Conservation (phyloP, 2,113 vertebrate species). For the Cebidichthys violaceus region DNA sequence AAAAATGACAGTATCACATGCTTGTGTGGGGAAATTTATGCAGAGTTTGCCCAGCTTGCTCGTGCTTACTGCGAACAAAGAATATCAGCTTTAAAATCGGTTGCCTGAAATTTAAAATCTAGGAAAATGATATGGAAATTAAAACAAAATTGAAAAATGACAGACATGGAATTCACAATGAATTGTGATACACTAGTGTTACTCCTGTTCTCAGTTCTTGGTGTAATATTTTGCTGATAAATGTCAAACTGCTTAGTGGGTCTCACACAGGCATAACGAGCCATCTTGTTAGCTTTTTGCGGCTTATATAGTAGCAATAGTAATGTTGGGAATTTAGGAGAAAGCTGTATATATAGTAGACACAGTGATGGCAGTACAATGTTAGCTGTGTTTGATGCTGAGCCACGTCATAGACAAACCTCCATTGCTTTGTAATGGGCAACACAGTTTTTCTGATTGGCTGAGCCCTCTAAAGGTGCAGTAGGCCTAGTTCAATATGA, state of each 20-base stretch:
- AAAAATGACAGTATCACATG: slow-evolving; percentile 44
- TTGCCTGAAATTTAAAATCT: slow-evolving; percentile 11
- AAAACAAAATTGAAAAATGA: background rate
- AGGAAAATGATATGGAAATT: background rate
- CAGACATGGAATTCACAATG: background rate
- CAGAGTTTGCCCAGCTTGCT: background rate
- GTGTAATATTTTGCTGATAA: background rate
- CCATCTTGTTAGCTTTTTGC: background rate
- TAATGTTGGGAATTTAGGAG: background rate
- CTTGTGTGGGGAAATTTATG: slow-evolving; percentile 32
- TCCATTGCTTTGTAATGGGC: background rate
- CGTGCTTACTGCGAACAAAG: slow-evolving; percentile 22
- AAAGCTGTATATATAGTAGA: background rate
- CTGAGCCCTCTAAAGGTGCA: background rate
- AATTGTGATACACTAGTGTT: background rate
- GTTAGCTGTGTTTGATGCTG: background rate
- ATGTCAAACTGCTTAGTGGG: background rate
- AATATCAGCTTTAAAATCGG: background rate
- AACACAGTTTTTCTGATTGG: background rate
- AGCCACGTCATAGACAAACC: background rate
- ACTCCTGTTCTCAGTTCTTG: background rate
- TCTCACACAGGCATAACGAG: background rate
- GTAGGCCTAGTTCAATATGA: background rate
- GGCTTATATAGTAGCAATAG: background rate
- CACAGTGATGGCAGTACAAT: background rate